Base-by-base conservation (phyloP, 1,140 invertebrate genomes). In the Cephus cinctus region DNA sequence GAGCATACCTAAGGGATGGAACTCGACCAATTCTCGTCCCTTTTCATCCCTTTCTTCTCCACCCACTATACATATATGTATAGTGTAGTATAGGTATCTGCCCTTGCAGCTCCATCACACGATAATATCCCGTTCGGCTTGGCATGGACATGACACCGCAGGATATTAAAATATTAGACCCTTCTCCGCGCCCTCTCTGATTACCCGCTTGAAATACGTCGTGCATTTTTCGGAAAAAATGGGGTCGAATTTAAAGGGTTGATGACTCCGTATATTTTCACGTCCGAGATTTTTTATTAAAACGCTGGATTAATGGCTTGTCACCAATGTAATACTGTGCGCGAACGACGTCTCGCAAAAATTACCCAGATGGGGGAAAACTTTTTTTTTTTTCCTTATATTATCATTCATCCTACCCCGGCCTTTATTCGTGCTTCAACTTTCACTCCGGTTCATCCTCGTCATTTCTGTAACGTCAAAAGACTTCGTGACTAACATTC, bases 121-220 rank as follows among this genome's bases (percentile, higher is more conserved):
- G n/a, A 27, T 27, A 27, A 27, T 27, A 27, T 27, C 25, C 25
- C n/a, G 47, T 48, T 47, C 43, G 45, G 30, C 41, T 15, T 41
- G 46, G 48, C 57, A 57, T 68, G 59, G 56, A 63, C 61, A 62
- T 67, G 63, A 69, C 63, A 60, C 53, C 55, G 60, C 60, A 67
- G 60, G 63, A 63, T 67, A 66, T 65, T 64, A 64, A 69, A 69
- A 64, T 65, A 64, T 67, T 63, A 59, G 9, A 30, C 12, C 34
- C 34, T 20, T 11, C 8, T 14, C 27, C n/a, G n/a, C n/a, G n/a
- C n/a, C n/a, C n/a, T n/a, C n/a, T n/a, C n/a, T n/a, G n/a, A n/a
- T n/a, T n/a, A n/a, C n/a, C n/a, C n/a, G n/a, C n/a, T 23, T 20
- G 38, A 21, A 45, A 35, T 35, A 45, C 32, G 32, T 16, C 42